Percentiles rank a stretch among this genome's conserved stretches.
Conservation (phyloP, 2,797 vertebrate genomes). For the Stomatorhinus walkeri region DNA sequence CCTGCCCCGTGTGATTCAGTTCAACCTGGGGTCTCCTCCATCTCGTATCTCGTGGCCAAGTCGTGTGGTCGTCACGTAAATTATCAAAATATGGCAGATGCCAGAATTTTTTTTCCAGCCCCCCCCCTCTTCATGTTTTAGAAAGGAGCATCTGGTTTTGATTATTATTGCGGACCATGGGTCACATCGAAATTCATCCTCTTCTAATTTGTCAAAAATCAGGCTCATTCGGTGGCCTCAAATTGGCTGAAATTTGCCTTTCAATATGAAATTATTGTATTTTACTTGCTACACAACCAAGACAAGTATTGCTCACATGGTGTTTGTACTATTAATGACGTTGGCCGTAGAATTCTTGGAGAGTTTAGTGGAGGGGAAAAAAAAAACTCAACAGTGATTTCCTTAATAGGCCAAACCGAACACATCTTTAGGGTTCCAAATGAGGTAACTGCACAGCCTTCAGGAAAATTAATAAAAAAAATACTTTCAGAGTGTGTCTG, state of each 20-base stretch:
- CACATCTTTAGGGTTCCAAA: slow-evolving; percentile 55
- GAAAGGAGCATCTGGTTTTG: slow-evolving; percentile 60
- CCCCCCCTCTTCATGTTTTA: slow-evolving; percentile 42
- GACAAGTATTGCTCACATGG: slow-evolving; percentile 64
- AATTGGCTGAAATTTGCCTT: slow-evolving; percentile 63
- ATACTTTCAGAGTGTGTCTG: slow-evolving; percentile 47
- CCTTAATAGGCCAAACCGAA: slow-evolving; percentile 55
- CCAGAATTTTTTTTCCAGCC: slow-evolving; percentile 36
- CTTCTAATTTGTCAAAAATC: slow-evolving; percentile 65
- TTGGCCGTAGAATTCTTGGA: slow-evolving; percentile 42
- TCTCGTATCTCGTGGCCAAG: slow-evolving; percentile 41
- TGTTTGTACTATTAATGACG: slow-evolving; percentile 61
- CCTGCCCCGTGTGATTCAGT: slow-evolving; percentile 37
- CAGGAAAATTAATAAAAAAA: slow-evolving; percentile 31
- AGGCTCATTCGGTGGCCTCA: slow-evolving; percentile 58
- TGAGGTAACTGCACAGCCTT: slow-evolving; percentile 60
- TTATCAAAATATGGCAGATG: slow-evolving; percentile 61
- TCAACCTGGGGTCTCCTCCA: slow-evolving; percentile 30
- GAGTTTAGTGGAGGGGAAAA: slow-evolving; percentile 42
- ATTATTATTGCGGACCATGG: slow-evolving; percentile 63
- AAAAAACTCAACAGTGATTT: slow-evolving; percentile 51
- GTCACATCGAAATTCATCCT: slow-evolving; percentile 59
- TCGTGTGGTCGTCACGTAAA: slow-evolving; percentile 65
- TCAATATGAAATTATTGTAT: slow-evolving; percentile 63
- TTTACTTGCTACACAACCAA: slow-evolving; percentile 56